Base-by-base conservation (phyloP, 2,888 invertebrate genomes). In the Orthonevra nobilis region DNA sequence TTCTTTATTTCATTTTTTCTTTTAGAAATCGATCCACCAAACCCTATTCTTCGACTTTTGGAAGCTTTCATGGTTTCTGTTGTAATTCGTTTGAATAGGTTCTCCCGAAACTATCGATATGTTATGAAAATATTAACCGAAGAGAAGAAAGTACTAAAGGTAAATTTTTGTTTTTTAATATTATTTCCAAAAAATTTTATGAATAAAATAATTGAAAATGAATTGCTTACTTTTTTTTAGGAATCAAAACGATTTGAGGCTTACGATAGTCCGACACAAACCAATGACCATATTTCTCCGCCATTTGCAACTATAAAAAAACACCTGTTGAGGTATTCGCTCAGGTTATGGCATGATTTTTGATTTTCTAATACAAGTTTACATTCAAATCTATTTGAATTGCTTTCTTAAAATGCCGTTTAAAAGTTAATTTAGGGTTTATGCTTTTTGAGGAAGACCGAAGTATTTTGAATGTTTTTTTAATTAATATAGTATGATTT, bases 51-150 rank as follows among this genome's bases (percentile, higher is more conserved):
- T 74, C 84, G 87, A 4, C 81, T 88, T 52, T 82, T 89, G 34
- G 88, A 87, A 70, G 88, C 85, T 9, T 85, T 89, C 52, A 81
- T 98, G 87, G 94, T 96, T 56, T 95, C 96, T 15, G 85, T 96
- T 54, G 97, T 97, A 1, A 92, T 92, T 60, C 92, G 94, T 83
- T 90, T 98, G 66, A 97, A 98, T 90, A 92, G 92, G 83, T 86
- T 96, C 84, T 99, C 99, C 0, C 92, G 95, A 60, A 98, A 99
- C 88, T 98, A 98, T 89, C 92, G 99, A 85, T 97, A 97, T 87
- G 97, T 99, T 0, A 95, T 98, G 17, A 93, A 93, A 82, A 95
- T 96, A 20, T 91, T 99, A 60, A 93, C 94, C 0, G 92, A 94
- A 74, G 99, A 99, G 86, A 98, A 98, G 89, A 95, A 94, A 87